Conservation (phyloP, 2,113 vertebrate species). For the Vulpes ferrilata region DNA sequence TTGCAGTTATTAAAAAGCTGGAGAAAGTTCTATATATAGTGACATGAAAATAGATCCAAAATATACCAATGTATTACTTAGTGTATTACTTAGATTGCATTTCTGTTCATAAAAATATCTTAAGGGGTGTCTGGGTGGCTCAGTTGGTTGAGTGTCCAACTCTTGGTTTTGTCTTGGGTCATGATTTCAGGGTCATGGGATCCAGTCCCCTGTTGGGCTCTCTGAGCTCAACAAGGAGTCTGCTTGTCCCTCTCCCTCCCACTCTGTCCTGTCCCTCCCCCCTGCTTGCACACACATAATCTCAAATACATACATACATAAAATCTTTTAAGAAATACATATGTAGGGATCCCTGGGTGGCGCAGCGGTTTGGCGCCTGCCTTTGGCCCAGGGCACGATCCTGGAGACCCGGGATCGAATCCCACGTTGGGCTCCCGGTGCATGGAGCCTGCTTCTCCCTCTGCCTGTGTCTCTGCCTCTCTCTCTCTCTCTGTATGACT, state of each 20-base stretch:
- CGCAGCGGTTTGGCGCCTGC: too few relatives aligned
- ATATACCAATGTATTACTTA: neutral
- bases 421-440: too few relatives aligned
- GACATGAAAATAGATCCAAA: neutral
- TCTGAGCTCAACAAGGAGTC: neutral
- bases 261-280: neutral
- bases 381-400: too few relatives aligned
- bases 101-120: neutral
- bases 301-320: neutral
- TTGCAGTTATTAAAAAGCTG: neutral
- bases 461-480: too few relatives aligned
- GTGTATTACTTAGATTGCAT: neutral
- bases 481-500: too few relatives aligned
- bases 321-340: neutral
- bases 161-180: neutral
- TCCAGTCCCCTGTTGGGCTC: neutral
- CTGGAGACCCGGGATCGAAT: too few relatives aligned
- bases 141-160: neutral
- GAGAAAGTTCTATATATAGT: neutral
- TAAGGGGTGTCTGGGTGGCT: neutral
- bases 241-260: neutral
- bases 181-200: neutral
- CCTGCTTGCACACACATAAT: neutral
- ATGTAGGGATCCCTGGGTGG: too few relatives aligned
- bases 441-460: too few relatives aligned